Evolutionary conservation across 2,113 vertebrate species (phyloP).

Genomic region (Lepus timidus): DNA sequence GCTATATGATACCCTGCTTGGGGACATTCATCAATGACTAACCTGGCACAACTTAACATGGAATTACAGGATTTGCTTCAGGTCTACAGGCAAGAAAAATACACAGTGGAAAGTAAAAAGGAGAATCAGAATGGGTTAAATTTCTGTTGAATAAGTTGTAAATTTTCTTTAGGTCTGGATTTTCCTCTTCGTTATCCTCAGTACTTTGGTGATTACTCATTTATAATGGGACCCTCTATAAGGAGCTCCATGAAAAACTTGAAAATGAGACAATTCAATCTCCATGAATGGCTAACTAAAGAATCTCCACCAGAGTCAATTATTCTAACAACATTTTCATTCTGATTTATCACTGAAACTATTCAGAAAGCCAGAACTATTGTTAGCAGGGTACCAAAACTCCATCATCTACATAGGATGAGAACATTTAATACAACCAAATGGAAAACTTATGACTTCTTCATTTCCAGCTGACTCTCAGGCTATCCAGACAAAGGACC

Average conservation of each 20-base stretch:
- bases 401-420: slow-evolving; percentile 7
- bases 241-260: slow-evolving; percentile 22
- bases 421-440: slow-evolving; percentile 51
- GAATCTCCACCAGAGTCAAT: slow-evolving; percentile 19
- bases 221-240: slow-evolving; percentile 3
- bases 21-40: neutral
- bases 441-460: slow-evolving; percentile 24
- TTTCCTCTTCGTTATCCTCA: neutral
- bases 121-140: neutral
- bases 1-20: neutral
- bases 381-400: slow-evolving; percentile 47
- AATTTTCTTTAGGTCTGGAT: slow-evolving; percentile 20
- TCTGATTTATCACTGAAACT: slow-evolving; percentile 42
- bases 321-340: slow-evolving; percentile 49
- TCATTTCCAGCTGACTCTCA: slow-evolving; percentile 1
- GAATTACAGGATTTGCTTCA: neutral
- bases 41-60: neutral
- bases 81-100: neutral
- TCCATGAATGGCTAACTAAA: slow-evolving; percentile 36
- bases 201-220: slow-evolving; percentile 3
- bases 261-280: slow-evolving; percentile 35
- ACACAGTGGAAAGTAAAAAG: neutral
- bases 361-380: slow-evolving; percentile 43
- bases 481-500: slow-evolving; percentile 29
- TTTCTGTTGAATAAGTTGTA: neutral